Evolutionary conservation across 2,113 vertebrate species (phyloP), one percentile per base, ranked within the genome.

Genomic region (Corynorhinus townsendii): DNA sequence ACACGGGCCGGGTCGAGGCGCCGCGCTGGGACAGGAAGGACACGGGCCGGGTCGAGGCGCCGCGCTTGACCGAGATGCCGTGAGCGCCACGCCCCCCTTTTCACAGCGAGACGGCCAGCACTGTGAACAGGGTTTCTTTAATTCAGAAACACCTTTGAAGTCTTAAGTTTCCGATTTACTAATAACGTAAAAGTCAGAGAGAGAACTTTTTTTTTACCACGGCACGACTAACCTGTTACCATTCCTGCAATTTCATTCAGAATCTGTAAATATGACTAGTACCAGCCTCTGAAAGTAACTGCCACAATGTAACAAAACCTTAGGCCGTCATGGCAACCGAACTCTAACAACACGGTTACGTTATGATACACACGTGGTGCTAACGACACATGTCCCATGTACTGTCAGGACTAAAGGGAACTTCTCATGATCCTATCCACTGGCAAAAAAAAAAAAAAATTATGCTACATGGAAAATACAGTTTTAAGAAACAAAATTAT

Each of bases 11-110:
- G n/a, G n/a, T n/a, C n/a, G n/a, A n/a, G n/a, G n/a, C n/a, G 85
- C 99, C 99, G 79, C 98, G 99, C 99, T 99, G 96, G 77, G 77
- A 59, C 1, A n/a, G 2, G 45, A 68, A 30, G 91, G 71, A 97
- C 85, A 6, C 11, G 14, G n/a, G n/a, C n/a, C n/a, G n/a, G 10
- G 56, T 59, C 9, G 3, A 62, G 59, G 10, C 16, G 56, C 59
- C 12, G 59, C 5, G 59, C 24, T 12, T 11, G 59, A 28, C 59
- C 24, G 26, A 62, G 59, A 11, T 0, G 22, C 59, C 47, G 4
- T 62, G 26, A 4, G 59, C 24, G 12, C 56, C 59, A 5, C 24
- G 24, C 26, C 12, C 59, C 5, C 59, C 4, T 28, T 10, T 62
- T 12, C 59, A 62, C 59, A 30, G 69, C 17, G 5, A 17, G 33